These are phyloP conservation scores for Fragum sueziense DNA, from an alignment of 2,888 invertebrate species.

Conservation along the genomic window DNA sequence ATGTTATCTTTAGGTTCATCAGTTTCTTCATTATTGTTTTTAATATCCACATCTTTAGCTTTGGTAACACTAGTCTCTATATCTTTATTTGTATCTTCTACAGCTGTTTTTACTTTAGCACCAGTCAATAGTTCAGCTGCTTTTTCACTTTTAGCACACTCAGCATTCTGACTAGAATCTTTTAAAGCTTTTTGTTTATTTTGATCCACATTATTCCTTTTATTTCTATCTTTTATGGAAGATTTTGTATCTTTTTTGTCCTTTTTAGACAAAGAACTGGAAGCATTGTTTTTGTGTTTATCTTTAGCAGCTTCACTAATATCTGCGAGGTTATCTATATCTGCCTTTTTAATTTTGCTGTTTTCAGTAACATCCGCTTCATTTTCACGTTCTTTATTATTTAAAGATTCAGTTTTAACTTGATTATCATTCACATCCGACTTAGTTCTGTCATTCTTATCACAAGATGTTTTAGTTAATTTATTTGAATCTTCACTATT, in stretches of 20 bases:
- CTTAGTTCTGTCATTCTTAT: not conserved
- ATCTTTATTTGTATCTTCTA: conserved; percentile 3
- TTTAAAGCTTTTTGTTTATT: not conserved
- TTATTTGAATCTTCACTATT: not conserved
- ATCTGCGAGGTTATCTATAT: not conserved
- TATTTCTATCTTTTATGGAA: not conserved
- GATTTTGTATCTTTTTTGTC: conserved; percentile 15
- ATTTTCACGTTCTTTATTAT: not conserved
- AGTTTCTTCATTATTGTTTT: not conserved
- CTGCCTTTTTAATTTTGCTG: not conserved
- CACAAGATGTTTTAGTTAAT: not conserved
- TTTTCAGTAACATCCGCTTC: not conserved
- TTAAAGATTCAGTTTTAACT: not conserved
- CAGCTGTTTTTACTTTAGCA: conserved; percentile 3
- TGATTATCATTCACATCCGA: not conserved
- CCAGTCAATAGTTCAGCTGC: conserved; percentile 2
- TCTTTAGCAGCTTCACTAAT: not conserved
- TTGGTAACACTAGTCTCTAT: not conserved
- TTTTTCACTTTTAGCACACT: not conserved
- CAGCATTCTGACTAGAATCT: not conserved
- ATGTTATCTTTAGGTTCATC: not conserved
- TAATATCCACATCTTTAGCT: not conserved
- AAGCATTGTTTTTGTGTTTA: not conserved
- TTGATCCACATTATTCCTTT: not conserved
- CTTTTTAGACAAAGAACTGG: conserved; percentile 4